These are phyloP conservation scores for Gavia stellata DNA, from an alignment of 2,113 vertebrate species.

Conservation along the genomic window DNA sequence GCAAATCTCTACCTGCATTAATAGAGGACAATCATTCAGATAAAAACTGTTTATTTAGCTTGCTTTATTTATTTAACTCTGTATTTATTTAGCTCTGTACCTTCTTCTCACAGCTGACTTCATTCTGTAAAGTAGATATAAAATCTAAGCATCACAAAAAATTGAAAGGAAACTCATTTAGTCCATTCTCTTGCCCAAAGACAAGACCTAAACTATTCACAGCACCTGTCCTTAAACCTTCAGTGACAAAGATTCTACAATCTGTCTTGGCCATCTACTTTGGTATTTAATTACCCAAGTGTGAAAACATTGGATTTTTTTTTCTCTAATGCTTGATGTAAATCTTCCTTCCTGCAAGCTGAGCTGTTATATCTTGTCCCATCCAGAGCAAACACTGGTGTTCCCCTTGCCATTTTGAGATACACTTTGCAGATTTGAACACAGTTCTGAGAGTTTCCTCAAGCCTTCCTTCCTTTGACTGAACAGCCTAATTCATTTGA, in stretches of 20 bases:
- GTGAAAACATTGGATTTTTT: neutral
- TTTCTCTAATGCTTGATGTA: neutral
- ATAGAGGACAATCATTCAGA: neutral
- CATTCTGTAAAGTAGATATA: neutral
- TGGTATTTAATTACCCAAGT: neutral
- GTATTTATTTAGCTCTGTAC: too few species aligned
- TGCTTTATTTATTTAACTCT: too few species aligned
- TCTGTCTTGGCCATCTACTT: neutral
- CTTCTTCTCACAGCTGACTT: neutral
- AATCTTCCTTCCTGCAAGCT: neutral
- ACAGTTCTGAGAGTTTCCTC: neutral
- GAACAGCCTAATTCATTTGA: neutral
- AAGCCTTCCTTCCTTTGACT: neutral
- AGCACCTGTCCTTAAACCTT: neutral
- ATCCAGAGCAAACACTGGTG: neutral
- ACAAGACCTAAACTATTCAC: neutral
- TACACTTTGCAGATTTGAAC: neutral
- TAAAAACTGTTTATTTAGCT: neutral
- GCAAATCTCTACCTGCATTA: neutral
- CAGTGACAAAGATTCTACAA: neutral
- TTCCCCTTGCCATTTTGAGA: neutral
- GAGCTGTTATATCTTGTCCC: neutral
- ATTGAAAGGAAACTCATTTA: neutral
- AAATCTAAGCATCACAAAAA: neutral
- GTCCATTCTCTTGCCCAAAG: neutral